These are phyloP conservation scores for Sebastes steindachneri DNA, from an alignment of 2,797 vertebrate genomes.

Conservation along the genomic window DNA sequence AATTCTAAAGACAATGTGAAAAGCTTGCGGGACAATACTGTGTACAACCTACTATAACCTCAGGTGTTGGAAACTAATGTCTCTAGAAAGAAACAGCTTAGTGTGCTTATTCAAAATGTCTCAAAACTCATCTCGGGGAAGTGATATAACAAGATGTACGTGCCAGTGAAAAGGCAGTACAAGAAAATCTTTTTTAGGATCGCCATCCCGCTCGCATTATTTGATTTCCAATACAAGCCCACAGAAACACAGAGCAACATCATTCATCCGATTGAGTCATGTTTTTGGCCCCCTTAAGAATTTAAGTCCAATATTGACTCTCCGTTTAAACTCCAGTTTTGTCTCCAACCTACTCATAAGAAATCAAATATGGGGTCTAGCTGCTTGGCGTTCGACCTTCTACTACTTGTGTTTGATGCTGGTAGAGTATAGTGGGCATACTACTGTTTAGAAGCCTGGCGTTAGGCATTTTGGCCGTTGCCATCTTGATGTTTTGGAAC, in stretches of 20 bases:
- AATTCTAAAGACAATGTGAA: not conserved
- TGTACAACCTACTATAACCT: not conserved
- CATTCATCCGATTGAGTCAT: too few relatives aligned
- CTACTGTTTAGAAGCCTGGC: too few relatives aligned
- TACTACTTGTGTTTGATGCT: not conserved
- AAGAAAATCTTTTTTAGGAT: not conserved
- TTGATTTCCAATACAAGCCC: not conserved
- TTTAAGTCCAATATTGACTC: too few relatives aligned
- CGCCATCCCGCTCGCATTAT: too few relatives aligned
- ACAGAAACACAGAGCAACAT: not conserved
- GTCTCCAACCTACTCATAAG: too few relatives aligned
- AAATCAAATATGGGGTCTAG: not conserved
- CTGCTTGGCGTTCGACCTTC: not conserved
- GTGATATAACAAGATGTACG: too few relatives aligned
- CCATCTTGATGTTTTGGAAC: too few relatives aligned
- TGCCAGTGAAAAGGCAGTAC: not conserved
- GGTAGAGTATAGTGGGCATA: not conserved
- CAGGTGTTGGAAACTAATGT: too few relatives aligned
- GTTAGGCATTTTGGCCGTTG: too few relatives aligned
- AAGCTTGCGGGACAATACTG: not conserved
- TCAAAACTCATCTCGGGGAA: not conserved
- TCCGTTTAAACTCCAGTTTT: too few relatives aligned
- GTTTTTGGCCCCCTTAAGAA: too few relatives aligned
- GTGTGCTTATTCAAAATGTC: not conserved
- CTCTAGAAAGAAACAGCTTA: not conserved